These are phyloP conservation scores for Trematomus bernacchii DNA, from an alignment of 2,797 vertebrate genomes.

Conservation along the genomic window DNA sequence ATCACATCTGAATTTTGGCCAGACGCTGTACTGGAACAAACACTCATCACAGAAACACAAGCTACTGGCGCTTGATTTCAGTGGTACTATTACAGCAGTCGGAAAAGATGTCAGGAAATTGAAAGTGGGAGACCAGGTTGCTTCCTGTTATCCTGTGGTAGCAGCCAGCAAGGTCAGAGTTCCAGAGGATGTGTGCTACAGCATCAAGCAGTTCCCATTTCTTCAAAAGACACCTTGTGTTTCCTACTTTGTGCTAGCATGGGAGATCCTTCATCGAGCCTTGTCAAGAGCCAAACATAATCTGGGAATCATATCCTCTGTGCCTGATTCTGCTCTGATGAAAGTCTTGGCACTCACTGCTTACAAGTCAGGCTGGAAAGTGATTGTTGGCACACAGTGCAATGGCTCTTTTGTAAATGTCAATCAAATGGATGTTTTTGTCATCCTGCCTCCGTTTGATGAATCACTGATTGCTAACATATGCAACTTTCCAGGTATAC, in stretches of 20 bases:
- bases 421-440: constrained; percentile 71
- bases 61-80: constrained; percentile 85
- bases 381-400: constrained; percentile 49
- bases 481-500: constrained; percentile 65
- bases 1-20: constrained; percentile 82
- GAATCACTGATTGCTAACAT: constrained; percentile 67
- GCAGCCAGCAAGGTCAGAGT: constrained; percentile 81
- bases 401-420: constrained; percentile 54
- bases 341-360: constrained; percentile 73
- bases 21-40: constrained; percentile 87
- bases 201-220: constrained; percentile 78
- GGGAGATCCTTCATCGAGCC: constrained; percentile 83
- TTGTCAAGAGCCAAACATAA: constrained; percentile 79
- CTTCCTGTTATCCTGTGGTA: constrained; percentile 85
- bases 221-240: constrained; percentile 85
- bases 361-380: constrained; percentile 78
- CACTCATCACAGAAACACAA: constrained; percentile 80
- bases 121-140: constrained; percentile 86
- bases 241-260: constrained; percentile 87
- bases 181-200: constrained; percentile 85
- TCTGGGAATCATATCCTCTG: constrained; percentile 76
- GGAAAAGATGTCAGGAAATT: constrained; percentile 82
- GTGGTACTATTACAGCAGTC: constrained; percentile 81
- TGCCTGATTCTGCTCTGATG: constrained; percentile 72
- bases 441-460: constrained; percentile 83